Percentiles rank a stretch among this genome's conserved stretches.
Conservation (phyloP, 2,797 vertebrate genomes). For the Tangara arthus region DNA sequence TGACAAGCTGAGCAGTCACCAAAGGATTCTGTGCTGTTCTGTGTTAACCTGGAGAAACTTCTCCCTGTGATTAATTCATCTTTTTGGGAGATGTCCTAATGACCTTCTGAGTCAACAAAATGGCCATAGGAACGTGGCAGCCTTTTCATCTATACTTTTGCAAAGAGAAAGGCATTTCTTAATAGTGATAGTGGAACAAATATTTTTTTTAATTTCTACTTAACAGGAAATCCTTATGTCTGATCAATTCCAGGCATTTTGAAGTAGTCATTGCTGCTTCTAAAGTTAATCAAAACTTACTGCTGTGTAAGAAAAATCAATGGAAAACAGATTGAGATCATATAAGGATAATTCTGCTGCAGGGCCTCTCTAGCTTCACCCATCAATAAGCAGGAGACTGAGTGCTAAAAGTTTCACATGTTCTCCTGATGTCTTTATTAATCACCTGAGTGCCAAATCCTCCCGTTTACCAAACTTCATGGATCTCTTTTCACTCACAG, state of each 20-base stretch:
- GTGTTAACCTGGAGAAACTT: background rate
- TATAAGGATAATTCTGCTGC: constrained; percentile 12
- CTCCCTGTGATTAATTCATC: background rate
- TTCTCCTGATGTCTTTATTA: background rate
- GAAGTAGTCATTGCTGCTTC: constrained; percentile 52
- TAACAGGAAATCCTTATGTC: constrained; percentile 73
- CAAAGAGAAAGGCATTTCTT: constrained; percentile 22
- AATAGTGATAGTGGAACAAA: constrained; percentile 66
- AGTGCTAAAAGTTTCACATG: background rate
- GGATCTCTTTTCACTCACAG: background rate
- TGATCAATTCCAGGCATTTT: constrained; percentile 63
- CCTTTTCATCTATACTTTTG: background rate
- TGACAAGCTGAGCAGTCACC: background rate
- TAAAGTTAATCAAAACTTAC: constrained; percentile 65
- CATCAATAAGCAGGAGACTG: background rate
- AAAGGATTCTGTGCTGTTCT: background rate
- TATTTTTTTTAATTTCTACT: constrained; percentile 68
- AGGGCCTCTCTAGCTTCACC: background rate
- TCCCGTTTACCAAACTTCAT: fast-evolving
- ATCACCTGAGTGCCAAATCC: background rate
- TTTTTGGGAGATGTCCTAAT: background rate
- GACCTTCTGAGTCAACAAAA: background rate
- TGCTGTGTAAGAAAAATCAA: constrained; percentile 55
- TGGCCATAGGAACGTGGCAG: background rate
- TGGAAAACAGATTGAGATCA: constrained; percentile 39